Base-by-base conservation (phyloP, 1,140 invertebrate genomes). In the Hirudo medicinalis region DNA sequence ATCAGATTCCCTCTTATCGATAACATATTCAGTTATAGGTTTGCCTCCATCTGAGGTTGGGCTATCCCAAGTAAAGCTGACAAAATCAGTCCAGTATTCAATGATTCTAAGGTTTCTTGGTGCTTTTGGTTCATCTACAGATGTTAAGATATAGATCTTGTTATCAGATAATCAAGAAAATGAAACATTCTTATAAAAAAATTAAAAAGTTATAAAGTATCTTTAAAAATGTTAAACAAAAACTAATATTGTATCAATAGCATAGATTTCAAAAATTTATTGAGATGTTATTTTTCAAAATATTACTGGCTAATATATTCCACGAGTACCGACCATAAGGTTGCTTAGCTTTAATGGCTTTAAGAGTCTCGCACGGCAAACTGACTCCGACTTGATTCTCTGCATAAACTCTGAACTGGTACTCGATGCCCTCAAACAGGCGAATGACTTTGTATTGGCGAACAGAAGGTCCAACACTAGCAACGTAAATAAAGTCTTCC, bases 381-480 rank as follows among this genome's bases (percentile, higher is more conserved):
- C 91, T 93, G 67, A 91, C 83, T 20, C 95, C 95, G 79, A 96
- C 95, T 79, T 94, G 93, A 82, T 98, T 98, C 0, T 97, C 89
- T 40, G 95, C 95, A 80, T 92, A 90, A 0, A 99, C 88, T 73
- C 94, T 87, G 85, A 99, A 98, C 81, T 95, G 89, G 79, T 97
- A 98, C 81, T 96, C 92, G 78, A 94, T 90, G 32, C 91, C 91
- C 83, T 97, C 93, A 5, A 86, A 89, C 19, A 98, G 81, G 75
- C 91, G 88, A 71, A 92, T 90, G 20, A 75, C 78, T 54, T 77
- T 78, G 79, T 93, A 76, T 6, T 67, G 27, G n/a, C 54, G 54
- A 15, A 40, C 32, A 15, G 63, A 75, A 54, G 74, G 63, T 67
- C 74, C 73, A 15, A 78, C 70, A 43, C 76, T 77, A 27, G 76